These are phyloP conservation scores for Spatulosminthurus flaviceps DNA, from an alignment of 2,888 invertebrate species.

Conservation along the genomic window DNA sequence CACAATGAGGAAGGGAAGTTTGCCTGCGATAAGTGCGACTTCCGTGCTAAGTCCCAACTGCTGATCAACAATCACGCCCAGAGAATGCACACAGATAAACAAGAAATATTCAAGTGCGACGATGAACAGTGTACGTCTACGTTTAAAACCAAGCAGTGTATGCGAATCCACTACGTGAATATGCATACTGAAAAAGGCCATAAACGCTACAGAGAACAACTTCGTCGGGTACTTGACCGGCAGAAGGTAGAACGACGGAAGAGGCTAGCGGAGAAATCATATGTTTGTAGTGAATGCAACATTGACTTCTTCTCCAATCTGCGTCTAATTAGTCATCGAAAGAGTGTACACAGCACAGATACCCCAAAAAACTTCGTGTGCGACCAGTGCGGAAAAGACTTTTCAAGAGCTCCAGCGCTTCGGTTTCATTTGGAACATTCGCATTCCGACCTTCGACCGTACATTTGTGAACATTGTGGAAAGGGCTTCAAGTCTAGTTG, in stretches of 20 bases:
- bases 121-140: neutral
- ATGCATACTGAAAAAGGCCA: conserved; percentile 26
- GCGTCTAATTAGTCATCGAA: conserved; percentile 4
- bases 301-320: conserved; percentile 26
- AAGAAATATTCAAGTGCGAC: neutral
- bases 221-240: neutral
- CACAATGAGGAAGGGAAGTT: conserved; percentile 21
- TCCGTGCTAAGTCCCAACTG: neutral
- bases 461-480: conserved; percentile 38
- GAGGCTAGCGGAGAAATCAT: neutral
- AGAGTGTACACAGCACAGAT: neutral
- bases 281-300: conserved; percentile 16
- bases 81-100: conserved; percentile 23
- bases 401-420: neutral
- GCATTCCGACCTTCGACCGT: conserved; percentile 22
- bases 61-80: conserved; percentile 11
- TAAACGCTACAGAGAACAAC: neutral
- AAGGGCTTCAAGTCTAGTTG: neutral
- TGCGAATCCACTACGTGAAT: conserved; percentile 3
- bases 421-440: conserved; percentile 3
- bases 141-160: neutral
- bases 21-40: neutral
- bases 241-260: conserved; percentile 1
- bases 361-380: conserved; percentile 16
- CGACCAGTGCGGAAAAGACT: conserved; percentile 35